Percentiles rank a stretch among this genome's conserved stretches.
phyloP scores from a whole-genome alignment of 2,113 vertebrate species.

The Myanophis thanlyinensis region DNA sequence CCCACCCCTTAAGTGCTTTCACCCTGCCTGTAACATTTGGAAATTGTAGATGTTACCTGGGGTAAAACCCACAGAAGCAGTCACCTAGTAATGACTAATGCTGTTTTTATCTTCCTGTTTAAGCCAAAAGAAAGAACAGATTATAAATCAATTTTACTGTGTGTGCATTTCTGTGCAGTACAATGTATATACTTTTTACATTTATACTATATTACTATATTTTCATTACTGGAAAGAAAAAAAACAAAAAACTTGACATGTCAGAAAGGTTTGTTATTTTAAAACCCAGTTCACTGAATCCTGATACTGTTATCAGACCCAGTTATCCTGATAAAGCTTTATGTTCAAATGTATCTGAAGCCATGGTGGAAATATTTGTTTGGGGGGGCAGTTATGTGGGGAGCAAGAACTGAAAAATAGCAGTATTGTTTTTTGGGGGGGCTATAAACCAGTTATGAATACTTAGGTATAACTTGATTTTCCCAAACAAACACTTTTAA shows the following conservation, averaged over 20 bases:
- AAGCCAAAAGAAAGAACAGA: not conserved
- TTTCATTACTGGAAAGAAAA: not conserved
- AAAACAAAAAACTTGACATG: not conserved
- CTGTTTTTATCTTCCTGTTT: not conserved
- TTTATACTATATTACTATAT: not conserved
- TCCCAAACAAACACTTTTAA: not conserved
- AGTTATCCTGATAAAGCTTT: not conserved
- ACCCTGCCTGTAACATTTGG: not conserved
- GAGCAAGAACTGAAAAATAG: not conserved
- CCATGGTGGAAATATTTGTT: not conserved
- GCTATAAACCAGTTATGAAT: not conserved
- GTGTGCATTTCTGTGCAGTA: not conserved
- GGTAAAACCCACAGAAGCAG: not conserved
- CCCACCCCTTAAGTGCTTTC: not conserved
- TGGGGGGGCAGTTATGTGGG: not conserved
- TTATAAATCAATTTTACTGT: not conserved
- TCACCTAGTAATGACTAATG: not conserved
- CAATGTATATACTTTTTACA: not conserved
- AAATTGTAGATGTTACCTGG: not conserved
- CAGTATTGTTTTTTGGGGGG: not conserved
- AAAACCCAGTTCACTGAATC: not conserved
- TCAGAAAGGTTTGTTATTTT: not conserved
- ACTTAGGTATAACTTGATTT: not conserved
- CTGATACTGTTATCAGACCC: not conserved
- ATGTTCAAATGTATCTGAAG: not conserved